Conservation (phyloP, 2,113 vertebrate species). For the Prolemur simus region DNA sequence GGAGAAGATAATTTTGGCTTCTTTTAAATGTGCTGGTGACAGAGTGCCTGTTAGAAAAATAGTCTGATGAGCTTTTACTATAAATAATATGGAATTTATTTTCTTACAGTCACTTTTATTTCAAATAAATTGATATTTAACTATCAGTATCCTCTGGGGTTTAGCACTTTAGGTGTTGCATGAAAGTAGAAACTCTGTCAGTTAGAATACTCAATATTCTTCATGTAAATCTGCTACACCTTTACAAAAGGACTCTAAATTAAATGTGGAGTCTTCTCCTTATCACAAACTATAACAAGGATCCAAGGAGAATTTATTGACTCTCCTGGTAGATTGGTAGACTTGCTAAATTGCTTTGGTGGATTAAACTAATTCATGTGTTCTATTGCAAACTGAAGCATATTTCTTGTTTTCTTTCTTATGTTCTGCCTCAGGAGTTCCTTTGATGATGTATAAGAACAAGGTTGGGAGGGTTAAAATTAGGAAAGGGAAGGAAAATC, state of each 20-base stretch:
- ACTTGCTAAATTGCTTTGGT: conserved; percentile 48
- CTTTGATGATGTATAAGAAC: conserved; percentile 24
- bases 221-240: conserved; percentile 39
- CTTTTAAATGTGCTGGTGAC: conserved; percentile 21
- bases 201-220: background rate
- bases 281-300: background rate
- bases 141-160: conserved; percentile 38
- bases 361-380: conserved; percentile 54
- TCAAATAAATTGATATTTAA: conserved; percentile 63
- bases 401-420: conserved; percentile 42
- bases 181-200: conserved; percentile 10
- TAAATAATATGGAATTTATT: conserved; percentile 62
- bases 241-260: conserved; percentile 38
- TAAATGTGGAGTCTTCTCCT: conserved; percentile 14
- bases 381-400: conserved; percentile 44
- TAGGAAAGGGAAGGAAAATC: background rate
- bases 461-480: background rate
- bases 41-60: conserved; percentile 44
- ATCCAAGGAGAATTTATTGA: background rate
- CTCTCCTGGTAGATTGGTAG: background rate
- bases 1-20: background rate
- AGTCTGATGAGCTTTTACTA: conserved; percentile 58
- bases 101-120: conserved; percentile 66
- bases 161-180: conserved; percentile 9
- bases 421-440: background rate